Evolutionary conservation across 1,140 invertebrate genomes (phyloP), one percentile per base, ranked within the genome.

Genomic region (Temnothorax longispinosus): DNA sequence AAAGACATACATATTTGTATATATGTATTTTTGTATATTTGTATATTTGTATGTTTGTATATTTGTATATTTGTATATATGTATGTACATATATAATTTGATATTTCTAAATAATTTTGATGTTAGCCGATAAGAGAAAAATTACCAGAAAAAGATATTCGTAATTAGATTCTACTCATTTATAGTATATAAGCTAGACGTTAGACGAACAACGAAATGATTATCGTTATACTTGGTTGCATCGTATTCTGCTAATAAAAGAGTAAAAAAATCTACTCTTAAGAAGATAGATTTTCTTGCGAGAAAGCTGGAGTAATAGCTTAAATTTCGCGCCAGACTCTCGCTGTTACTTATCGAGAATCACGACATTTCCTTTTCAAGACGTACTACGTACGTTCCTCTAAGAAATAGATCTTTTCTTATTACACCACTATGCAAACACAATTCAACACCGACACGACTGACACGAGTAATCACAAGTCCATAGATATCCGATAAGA

Each of bases 301-400:
- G 27, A 47, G 67, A 47, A 72, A 82, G 67, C 67, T 60, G 67
- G 67, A 58, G 67, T 82, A 82, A 82, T 82, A 74, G 67, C 67
- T 72, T 82, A 82, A 82, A 82, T 82, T 82, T 82, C 27, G 52
- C 60, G 44, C 18, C 41, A 41, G 47, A 35, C 69, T 81, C 47
- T 69, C n/a, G 67, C 67, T 58, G 80, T 82, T 82, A 82, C 67
- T 82, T 82, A 82, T 74, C 52, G 52, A 27, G 47, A 35, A 65
- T 44, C 44, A 74, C 67, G 80, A 35, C 67, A 54, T 82, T 82
- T 21, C 41, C 65, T n/a, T 82, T 18, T 58, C 11, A 8, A 67
- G 64, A 67, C 21, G 18, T 67, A 67, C 27, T 27, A 27, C 27
- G 56, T 10, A 4, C 27, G 41, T 72, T 72, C 18, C 18, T 74